phyloP scores from a whole-genome alignment of 2,113 vertebrate genomes.

The Heloderma charlesbogerti region DNA sequence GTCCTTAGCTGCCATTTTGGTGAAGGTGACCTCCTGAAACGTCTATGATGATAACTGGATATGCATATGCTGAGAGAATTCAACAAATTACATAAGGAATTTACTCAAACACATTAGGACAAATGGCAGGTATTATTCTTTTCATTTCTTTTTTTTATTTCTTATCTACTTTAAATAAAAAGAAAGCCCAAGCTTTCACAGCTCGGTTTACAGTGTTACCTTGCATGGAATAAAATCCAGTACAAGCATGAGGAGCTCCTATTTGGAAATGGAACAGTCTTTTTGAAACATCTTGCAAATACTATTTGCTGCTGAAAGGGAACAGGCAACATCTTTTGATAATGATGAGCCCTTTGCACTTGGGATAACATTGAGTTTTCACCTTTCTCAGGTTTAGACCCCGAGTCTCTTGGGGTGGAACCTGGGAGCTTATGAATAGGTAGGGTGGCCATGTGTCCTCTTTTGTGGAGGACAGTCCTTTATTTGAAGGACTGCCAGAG shows the following conservation, averaged over 20 bases:
- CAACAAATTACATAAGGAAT: conserved; percentile 53
- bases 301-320: conserved; percentile 21
- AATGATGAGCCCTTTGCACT: not conserved
- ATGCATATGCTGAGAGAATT: conserved; percentile 51
- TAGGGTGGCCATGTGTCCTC: no score
- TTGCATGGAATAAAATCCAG: not conserved
- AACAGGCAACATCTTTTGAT: not conserved
- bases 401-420: not conserved
- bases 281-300: conserved; percentile 29
- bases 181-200: not conserved
- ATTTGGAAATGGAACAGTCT: conserved; percentile 51
- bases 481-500: no score
- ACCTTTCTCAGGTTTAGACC: not conserved
- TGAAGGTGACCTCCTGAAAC: conserved; percentile 53
- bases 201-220: conserved; percentile 52
- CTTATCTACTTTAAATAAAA: conserved; percentile 54
- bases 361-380: not conserved
- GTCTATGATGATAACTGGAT: conserved; percentile 25
- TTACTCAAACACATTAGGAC: conserved; percentile 45
- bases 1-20: conserved; percentile 39
- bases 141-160: conserved; percentile 39
- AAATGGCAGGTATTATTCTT: conserved; percentile 13
- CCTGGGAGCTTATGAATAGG: no score
- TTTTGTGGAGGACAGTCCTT: no score
- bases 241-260: conserved; percentile 35